Percentiles rank a stretch among this genome's conserved stretches.
Evolutionary conservation across 2,888 invertebrate genomes (phyloP).

Genomic region (Bugulina stolonifera): DNA sequence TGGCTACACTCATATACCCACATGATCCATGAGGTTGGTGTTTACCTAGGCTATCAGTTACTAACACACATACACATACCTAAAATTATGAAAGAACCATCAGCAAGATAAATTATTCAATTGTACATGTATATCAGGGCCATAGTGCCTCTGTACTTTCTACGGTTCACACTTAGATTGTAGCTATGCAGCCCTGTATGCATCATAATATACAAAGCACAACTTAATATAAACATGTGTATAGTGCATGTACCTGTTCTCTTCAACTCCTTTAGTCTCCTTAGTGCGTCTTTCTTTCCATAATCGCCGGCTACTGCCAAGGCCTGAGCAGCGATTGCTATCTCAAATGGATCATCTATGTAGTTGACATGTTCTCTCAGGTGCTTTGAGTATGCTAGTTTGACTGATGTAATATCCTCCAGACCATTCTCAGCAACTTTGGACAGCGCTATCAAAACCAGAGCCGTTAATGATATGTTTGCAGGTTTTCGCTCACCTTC

Average conservation of each 20-base stretch:
- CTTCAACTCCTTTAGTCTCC: background rate
- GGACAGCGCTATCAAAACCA: conserved; percentile 31
- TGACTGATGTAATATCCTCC: conserved; percentile 29
- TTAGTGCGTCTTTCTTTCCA: background rate
- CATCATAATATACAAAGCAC: no score
- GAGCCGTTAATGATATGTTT: conserved; percentile 33
- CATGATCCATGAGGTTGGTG: no score
- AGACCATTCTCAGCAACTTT: conserved; percentile 30
- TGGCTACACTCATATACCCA: no score
- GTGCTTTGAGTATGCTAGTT: conserved; percentile 29
- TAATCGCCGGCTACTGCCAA: conserved; percentile 51
- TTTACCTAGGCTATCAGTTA: no score
- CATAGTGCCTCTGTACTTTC: no score
- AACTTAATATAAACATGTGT: background rate
- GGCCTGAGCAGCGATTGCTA: conserved; percentile 83
- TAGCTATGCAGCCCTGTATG: no score
- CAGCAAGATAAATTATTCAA: no score
- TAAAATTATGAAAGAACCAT: no score
- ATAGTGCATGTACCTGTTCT: background rate
- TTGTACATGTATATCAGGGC: no score
- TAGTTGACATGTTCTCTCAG: conserved; percentile 18
- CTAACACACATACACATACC: no score
- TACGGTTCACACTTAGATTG: no score
- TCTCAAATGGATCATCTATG: conserved; percentile 66
- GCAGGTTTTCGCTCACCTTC: background rate